Base-by-base conservation (phyloP, 2,888 invertebrate species). In the Xanthia togata region DNA sequence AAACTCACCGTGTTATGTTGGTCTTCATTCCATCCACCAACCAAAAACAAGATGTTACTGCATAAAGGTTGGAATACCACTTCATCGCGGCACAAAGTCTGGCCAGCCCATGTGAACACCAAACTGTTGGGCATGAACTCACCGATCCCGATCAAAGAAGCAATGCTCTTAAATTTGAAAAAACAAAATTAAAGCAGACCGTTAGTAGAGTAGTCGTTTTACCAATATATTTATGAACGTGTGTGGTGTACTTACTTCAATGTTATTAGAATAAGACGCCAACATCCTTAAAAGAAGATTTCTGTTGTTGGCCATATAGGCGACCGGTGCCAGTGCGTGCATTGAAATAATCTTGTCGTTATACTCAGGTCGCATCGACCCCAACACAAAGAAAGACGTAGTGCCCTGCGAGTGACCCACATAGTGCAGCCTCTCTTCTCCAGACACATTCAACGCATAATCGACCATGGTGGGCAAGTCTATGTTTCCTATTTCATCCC, bases 381-480 rank as follows among this genome's bases (percentile, higher is more conserved):
- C 50, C 6, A 50, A 50, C 0, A 98, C 97, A 90, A 97, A 98
- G 91, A 98, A 98, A 1, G 94, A 89, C 0, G 98, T 98, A 0
- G 98, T 97, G 4, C 96, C 96, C 92, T 97, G 97, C 0, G 98
- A 99, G 91, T 98, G 98, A 0, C 98, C 99, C 4, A 98, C 94
- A 91, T 98, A 98, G 88, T 98, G 98, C 0, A 99, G 89, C 70
- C 97, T 95, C 0, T 96, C 84, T 41, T 97, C 95, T 0, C 97
- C 97, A 0, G 98, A 98, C 8, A 87, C 71, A 0, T 90, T 88
- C 0, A 98, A 93, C 23, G 97, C 96, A 89, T 97, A 97, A 90
- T 99, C 98, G 64, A 99, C 97, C 96, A 98, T 98, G 0, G 98
- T 97, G 1, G 99, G 98, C 55, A 99, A 90, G 93, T 99, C 99